phyloP scores from a whole-genome alignment of 2,797 vertebrate species.

The Australoheros facetus region DNA sequence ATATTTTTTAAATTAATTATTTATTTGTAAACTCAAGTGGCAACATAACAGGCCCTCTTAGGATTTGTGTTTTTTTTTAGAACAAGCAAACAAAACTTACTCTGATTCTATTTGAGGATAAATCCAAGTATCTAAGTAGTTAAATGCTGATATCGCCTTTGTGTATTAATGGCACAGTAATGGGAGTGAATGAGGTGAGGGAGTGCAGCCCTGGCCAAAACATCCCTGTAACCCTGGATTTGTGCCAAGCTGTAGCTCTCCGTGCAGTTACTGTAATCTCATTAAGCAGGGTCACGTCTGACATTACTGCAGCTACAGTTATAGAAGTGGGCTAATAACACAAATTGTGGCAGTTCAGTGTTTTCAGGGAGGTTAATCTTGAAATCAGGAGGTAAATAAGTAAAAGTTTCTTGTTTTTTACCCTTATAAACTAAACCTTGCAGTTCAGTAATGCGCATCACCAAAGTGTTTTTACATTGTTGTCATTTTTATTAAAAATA shows the following conservation, averaged over 20 bases:
- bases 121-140: neutral
- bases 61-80: neutral
- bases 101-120: neutral
- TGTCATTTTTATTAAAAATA: neutral
- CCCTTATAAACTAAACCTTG: neutral
- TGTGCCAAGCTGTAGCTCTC: constrained; percentile 56
- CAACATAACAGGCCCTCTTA: too few relatives aligned
- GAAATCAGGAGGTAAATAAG: neutral
- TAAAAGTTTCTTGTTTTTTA: neutral
- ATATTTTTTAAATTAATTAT: too few relatives aligned
- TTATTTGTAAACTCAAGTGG: neutral
- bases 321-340: constrained; percentile 8
- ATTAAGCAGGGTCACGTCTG: constrained; percentile 45
- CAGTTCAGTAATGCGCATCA: neutral
- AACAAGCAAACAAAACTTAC: neutral
- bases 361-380: constrained; percentile 11
- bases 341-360: neutral
- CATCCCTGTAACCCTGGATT: constrained; percentile 37
- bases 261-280: constrained; percentile 60
- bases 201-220: constrained; percentile 25
- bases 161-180: neutral
- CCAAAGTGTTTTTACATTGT: neutral
- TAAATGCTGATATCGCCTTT: neutral
- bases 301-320: constrained; percentile 1
- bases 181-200: constrained; percentile 1